Evolutionary conservation across 1,140 invertebrate genomes (phyloP).

Genomic region (Temnothorax nylanderi): DNA sequence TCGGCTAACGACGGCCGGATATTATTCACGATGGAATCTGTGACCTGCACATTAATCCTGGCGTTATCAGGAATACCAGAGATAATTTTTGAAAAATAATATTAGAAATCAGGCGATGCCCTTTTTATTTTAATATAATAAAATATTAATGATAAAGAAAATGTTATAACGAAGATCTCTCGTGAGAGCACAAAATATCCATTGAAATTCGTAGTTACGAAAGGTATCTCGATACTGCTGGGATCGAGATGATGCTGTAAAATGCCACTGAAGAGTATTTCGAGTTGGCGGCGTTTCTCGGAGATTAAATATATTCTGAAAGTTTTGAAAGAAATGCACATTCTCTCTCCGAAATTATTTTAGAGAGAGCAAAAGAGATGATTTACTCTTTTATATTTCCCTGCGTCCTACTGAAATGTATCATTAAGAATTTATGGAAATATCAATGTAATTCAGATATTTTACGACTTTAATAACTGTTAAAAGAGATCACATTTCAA

Average conservation of each 20-base stretch:
- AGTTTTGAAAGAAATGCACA: background rate
- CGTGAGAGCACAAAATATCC: background rate
- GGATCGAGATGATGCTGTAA: background rate
- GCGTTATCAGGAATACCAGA: background rate
- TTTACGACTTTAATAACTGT: background rate
- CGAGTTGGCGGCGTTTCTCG: background rate
- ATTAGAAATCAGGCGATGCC: background rate
- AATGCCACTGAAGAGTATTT: background rate
- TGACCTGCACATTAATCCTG: background rate
- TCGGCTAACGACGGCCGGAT: conserved; percentile 36
- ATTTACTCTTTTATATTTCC: background rate
- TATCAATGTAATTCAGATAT: background rate
- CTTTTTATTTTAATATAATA: background rate
- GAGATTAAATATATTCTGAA: background rate
- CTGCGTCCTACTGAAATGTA: background rate
- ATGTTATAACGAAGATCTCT: background rate
- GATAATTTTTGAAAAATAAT: background rate
- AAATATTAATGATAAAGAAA: background rate
- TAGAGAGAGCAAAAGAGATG: background rate
- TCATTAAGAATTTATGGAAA: background rate
- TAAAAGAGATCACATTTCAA: background rate
- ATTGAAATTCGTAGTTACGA: conserved; percentile 4
- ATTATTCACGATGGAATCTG: conserved; percentile 17
- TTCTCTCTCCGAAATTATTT: conserved; percentile 1
- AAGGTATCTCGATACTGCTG: background rate